Base-by-base conservation (phyloP, 2,797 vertebrate species). In the Lagocephalus sceleratus region DNA sequence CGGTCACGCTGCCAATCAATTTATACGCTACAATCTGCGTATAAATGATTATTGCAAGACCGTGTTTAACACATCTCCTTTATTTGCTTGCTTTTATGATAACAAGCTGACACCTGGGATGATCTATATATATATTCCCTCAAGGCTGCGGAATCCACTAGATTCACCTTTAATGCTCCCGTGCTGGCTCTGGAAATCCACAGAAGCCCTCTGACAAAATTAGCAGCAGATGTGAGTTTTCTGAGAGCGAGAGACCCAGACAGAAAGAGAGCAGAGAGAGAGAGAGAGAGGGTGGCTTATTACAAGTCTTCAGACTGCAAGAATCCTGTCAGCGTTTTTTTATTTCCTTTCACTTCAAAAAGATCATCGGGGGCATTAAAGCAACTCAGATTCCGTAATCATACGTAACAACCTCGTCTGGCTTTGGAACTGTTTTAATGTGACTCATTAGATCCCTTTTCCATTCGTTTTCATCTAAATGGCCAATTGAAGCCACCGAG, bases 161-260 rank as follows among this genome's bases (percentile, higher is more conserved):
- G 78, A 84, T 85, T 87, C 84, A 85, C 69, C 62, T 86, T 71
- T 82, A 82, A 83, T 56, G 83, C 85, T 87, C 89, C 86, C 85
- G 89, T 89, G 65, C 65, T 85, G 82, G 82, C 80, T 68, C 40
- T 14, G 73, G 57, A 26, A 71, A 81, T 73, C 76, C 76, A 85
- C 80, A 79, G 78, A 82, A 86, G 77, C 67, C 49, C 53, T 63
- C 21, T 5, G 39, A 0, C 54, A 47, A 86, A 88, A 91, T 81
- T 73, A 85, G 66, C 69, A 76, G 47, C 88, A 91, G 88, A 91
- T 91, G 89, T 88, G 58, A 68, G 73, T 56, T 56, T 48, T 76
- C 54, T 35, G 32, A 35, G 32, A 71, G 73, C 79, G 80, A 60
- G 75, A 70, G 57, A 55, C 63, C 79, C 73, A 54, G 56, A 71